Conservation (phyloP, 2,113 vertebrate genomes). For the Phoenicopterus ruber region DNA sequence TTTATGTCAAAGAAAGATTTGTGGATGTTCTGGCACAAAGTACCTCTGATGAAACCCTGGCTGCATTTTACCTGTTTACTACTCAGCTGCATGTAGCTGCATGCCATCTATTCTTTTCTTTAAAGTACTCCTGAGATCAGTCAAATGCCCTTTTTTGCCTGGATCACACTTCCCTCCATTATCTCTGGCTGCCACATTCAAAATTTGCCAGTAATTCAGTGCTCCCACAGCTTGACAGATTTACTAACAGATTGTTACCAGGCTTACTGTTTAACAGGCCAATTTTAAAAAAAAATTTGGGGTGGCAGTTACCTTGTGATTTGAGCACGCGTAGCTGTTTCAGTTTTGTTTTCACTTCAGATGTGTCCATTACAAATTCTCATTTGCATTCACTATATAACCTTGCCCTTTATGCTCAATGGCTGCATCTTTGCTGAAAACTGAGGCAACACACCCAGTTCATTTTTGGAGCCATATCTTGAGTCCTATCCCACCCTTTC, state of each 20-base stretch:
- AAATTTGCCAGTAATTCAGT: constrained; percentile 33
- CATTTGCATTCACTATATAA: not conserved
- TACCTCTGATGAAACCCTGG: not conserved
- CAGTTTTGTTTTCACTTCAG: not conserved
- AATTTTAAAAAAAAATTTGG: not conserved
- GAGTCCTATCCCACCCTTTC: not conserved
- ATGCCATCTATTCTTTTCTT: constrained; percentile 12
- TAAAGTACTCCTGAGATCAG: constrained; percentile 13
- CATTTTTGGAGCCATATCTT: not conserved
- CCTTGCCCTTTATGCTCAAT: not conserved
- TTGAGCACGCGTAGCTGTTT: not conserved
- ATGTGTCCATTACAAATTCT: not conserved
- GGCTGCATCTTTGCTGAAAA: not conserved
- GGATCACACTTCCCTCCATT: not conserved
- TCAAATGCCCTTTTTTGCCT: constrained; percentile 33
- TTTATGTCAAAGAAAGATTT: not conserved
- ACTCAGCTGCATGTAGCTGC: not conserved
- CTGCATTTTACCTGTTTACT: not conserved
- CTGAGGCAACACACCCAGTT: not conserved
- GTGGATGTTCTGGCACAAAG: not conserved
- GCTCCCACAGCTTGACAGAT: constrained; percentile 50
- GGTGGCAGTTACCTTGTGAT: constrained; percentile 20
- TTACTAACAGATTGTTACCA: constrained; percentile 60
- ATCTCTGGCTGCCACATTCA: constrained; percentile 15
- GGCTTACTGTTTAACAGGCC: constrained; percentile 17